Evolutionary conservation across 2,888 invertebrate genomes (phyloP), one percentile per base, ranked within the genome.

Genomic region (Drosophila suboccidentalis): DNA sequence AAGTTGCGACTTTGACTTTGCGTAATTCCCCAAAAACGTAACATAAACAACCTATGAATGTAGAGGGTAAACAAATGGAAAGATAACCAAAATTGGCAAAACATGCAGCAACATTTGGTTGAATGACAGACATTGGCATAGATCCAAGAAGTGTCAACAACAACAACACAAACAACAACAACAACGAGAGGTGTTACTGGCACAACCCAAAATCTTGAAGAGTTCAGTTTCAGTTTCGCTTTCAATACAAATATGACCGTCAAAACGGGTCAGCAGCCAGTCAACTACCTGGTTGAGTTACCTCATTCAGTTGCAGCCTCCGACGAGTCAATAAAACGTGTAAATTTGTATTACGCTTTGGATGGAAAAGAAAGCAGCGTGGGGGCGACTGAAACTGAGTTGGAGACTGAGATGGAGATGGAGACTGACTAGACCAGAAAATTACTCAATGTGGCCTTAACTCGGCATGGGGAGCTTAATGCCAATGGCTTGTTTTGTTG

Each of bases 41-140:
- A 58, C 38, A 17, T 36, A 62, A 32, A 58, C 60, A 58, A 63
- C 44, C 55, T 47, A 61, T 59, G 19, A 46, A 47, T 29, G 34
- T 10, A 36, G 29, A 50, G 66, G 54, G 70, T 68, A 84, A 80
- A 80, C 71, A 75, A 75, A 70, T 69, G 43, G 62, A 44, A 44
- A 62, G 44, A 34, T 26, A 53, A 34, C 49, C 49, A 36, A 54
- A 70, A 54, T 41, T 38, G 49, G 60, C 46, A 51, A 63, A 75
- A 66, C 49, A 39, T 5, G 26, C 32, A 19, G 44, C 38, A 43
- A 38, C 29, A 13, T 39, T 49, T 54, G 54, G 78, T 78, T 82
- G 77, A 85, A 80, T 67, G 77, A 65, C 83, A 79, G 83, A 47
- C 86, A 85, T 82, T 86, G 86, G 86, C 88, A 86, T 66, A 87